Base-by-base conservation (phyloP, 2,797 vertebrate genomes). In the Myoxocephalus aenaeus region DNA sequence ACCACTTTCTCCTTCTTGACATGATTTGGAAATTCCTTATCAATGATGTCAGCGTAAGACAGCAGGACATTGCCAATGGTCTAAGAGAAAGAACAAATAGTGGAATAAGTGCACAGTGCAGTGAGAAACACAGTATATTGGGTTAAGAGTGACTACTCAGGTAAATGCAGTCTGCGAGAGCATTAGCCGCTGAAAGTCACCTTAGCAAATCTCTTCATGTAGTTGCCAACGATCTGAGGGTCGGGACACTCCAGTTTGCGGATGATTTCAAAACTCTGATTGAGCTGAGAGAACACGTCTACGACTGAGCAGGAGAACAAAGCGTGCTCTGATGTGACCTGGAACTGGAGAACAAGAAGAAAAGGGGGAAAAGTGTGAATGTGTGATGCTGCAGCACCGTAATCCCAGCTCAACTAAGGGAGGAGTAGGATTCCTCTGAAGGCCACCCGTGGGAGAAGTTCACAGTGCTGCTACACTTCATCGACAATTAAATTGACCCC, bases 201-300 rank as follows among this genome's bases (percentile, higher is more conserved):
- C 97, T 99, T 99, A 84, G 98, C 98, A 46, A 99, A 99, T 85
- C 98, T 95, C 72, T 97, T 95, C 98, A 99, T 99, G 90, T 99
- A 99, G 89, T 97, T 97, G 5, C 98, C 98, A 17, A 99, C 97
- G 0, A 99, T 99, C 90, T 98, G 96, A 13, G 98, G 98, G 81
- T 99, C 98, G 0, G 98, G 98, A 75, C 98, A 99, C 87, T 99
- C 98, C 0, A 99, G 93, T 81, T 99, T 99, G 82, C 97, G 96
- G 92, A 99, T 98, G 90, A 99, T 99, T 93, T 99, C 98, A 5
- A 99, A 99, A 92, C 98, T 99, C 95, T 99, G 98, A 89, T 99
- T 99, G 86, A 99, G 97, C 92, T 99, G 98, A 79, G 98, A 98
- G 94, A 99, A 99, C 76, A 99, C 98, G 0, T 99, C 98, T 81